phyloP scores from a whole-genome alignment of 2,113 vertebrate genomes.

The Theristicus caerulescens region DNA sequence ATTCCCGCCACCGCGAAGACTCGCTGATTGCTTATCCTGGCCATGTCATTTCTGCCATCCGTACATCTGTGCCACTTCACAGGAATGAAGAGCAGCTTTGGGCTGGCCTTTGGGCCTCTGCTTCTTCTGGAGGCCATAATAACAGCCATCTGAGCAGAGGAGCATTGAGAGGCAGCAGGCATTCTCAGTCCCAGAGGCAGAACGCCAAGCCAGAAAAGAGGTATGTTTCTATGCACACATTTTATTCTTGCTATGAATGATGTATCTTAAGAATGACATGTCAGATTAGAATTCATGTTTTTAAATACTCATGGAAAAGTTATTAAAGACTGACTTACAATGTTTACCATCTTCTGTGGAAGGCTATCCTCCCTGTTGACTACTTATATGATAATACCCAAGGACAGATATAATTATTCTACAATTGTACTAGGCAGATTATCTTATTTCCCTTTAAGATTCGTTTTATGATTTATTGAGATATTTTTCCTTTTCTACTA shows the following conservation, averaged over 20 bases:
- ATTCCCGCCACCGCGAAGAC: slow-evolving; percentile 29
- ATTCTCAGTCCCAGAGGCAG: slow-evolving; percentile 61
- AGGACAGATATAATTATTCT: background rate
- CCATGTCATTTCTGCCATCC: slow-evolving; percentile 81
- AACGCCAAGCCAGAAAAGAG: slow-evolving; percentile 69
- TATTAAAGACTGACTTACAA: fast-evolving
- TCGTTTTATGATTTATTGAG: background rate
- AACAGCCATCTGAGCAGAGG: slow-evolving; percentile 48
- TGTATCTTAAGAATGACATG: background rate
- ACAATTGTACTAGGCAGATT: background rate
- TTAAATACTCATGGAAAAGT: fast-evolving
- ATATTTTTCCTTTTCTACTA: background rate
- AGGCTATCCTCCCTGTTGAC: background rate
- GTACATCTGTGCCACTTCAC: slow-evolving; percentile 80
- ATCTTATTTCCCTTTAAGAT: background rate
- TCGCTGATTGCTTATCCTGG: slow-evolving; percentile 55
- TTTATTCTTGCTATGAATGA: background rate
- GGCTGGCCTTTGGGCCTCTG: background rate
- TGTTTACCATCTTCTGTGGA: background rate
- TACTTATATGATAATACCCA: background rate
- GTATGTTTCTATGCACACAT: slow-evolving; percentile 39
- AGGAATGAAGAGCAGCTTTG: slow-evolving; percentile 44
- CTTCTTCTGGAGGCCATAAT: background rate
- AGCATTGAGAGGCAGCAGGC: slow-evolving; percentile 47
- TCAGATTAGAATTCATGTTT: background rate